phyloP scores from a whole-genome alignment of 2,113 vertebrate species.

The Megaptera novaeangliae region DNA sequence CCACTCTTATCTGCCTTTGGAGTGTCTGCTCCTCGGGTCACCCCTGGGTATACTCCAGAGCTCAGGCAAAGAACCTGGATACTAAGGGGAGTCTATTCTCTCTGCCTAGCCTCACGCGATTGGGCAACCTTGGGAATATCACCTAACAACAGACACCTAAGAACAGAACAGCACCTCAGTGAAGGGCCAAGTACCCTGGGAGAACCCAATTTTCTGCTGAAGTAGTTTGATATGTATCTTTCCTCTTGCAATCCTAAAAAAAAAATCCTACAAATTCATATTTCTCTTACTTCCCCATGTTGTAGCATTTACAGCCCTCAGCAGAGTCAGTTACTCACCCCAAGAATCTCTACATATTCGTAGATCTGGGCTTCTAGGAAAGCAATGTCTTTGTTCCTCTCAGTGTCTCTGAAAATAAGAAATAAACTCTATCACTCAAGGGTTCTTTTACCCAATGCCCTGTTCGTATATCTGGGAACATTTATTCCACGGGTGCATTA shows the following conservation, averaged over 20 bases:
- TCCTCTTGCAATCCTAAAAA: neutral
- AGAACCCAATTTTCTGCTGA: neutral
- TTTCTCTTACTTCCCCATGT: neutral
- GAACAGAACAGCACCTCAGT: neutral
- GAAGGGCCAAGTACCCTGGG: neutral
- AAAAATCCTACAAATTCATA: neutral
- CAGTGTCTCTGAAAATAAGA: slow-evolving; percentile 89
- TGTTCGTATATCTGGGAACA: neutral
- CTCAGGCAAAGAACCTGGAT: neutral
- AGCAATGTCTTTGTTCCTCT: slow-evolving; percentile 95
- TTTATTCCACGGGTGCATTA: neutral
- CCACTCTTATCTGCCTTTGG: neutral
- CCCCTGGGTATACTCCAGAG: neutral
- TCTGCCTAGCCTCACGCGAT: neutral
- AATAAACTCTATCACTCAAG: slow-evolving; percentile 7
- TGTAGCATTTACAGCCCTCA: neutral
- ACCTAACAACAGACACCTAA: neutral
- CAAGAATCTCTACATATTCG: slow-evolving; percentile 96
- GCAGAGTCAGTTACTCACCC: slow-evolving; percentile 84
- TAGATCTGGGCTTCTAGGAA: slow-evolving; percentile 98
- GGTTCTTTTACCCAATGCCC: neutral
- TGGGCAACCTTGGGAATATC: neutral
- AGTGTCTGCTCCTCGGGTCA: neutral
- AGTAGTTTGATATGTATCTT: neutral
- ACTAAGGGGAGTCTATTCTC: neutral